Percentiles rank a stretch among this genome's conserved stretches.
Evolutionary conservation across 2,888 invertebrate genomes (phyloP).

Genomic region (Ecliptopera silaceata): DNA sequence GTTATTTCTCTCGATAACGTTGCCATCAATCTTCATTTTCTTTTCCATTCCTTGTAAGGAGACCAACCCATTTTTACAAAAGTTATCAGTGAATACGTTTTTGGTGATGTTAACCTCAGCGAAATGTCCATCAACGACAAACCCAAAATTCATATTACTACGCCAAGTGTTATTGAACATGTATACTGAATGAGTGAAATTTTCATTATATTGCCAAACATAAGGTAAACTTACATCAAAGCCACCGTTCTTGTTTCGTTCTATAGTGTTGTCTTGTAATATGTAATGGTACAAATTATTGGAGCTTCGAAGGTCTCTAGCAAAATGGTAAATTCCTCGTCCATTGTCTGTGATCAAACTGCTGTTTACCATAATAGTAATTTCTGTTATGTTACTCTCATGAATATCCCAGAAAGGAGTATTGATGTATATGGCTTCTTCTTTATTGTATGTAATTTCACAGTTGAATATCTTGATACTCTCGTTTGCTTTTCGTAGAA

Average conservation of each 20-base stretch:
- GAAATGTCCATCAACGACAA: conserved; percentile 96
- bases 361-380: conserved; percentile 94
- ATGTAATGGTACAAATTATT: conserved; percentile 99
- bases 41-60: conserved; percentile 98
- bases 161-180: conserved; percentile 94
- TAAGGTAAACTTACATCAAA: conserved; percentile 95
- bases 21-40: conserved; percentile 91
- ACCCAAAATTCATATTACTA: conserved; percentile 92
- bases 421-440: conserved; percentile 91
- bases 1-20: conserved; percentile 90
- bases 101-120: conserved; percentile 93
- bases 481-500: conserved; percentile 93
- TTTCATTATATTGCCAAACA: conserved; percentile 97
- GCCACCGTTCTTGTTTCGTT: conserved; percentile 93
- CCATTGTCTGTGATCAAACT: conserved; percentile 94
- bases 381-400: conserved; percentile 93
- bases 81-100: conserved; percentile 93
- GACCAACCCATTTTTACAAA: conserved; percentile 91
- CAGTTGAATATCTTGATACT: conserved; percentile 90
- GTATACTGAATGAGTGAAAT: conserved; percentile 95
- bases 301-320: conserved; percentile 96
- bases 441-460: conserved; percentile 90
- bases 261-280: conserved; percentile 92
- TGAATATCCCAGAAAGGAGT: conserved; percentile 94
- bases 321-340: conserved; percentile 93